Evolutionary conservation across 2,888 invertebrate species (phyloP), one percentile per base, ranked within the genome.

Genomic region (Nomada fucata): DNA sequence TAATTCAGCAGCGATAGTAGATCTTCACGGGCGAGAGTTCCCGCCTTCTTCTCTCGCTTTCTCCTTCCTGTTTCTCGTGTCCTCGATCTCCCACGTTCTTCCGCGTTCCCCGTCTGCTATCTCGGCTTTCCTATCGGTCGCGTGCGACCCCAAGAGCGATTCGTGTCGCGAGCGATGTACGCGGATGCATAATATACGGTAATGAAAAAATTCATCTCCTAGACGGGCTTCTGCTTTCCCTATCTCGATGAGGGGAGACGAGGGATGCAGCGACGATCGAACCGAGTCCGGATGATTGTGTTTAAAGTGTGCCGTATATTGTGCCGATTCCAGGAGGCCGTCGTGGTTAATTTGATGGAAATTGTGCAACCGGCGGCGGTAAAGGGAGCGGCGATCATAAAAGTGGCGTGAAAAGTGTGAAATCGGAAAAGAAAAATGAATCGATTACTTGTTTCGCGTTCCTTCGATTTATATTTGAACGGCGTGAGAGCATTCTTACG

Each of bases 1-100:
- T 91, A 91, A 91, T 91, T 90, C 91, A 91, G 80, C 84, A 88
- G 89, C 89, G 79, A 89, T 86, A 87, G 80, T 76, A 78, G 69
- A 81, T 73, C 82, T 75, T 71, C 76, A 23, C 65, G 23, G 47
- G 23, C n/a, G 44, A 60, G 73, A 76, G 60, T 57, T 65, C 65
- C 79, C 64, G 59, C 79, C 71, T 61, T 47, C 29, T 61, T 44
- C 36, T 63, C 61, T 71, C 82, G 57, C 57, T 59, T 52, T 65
- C 55, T 23, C 20, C 9, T 18, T n/a, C 13, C n/a, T 10, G 9
- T 20, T 26, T 20, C 15, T 29, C 70, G n/a, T 75, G 75, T 77
- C 70, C 59, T 60, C 64, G 64, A 70, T 71, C 67, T 75, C 73
- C 52, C 50, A 3, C 63, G 23, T 23, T 26, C 80, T 57, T 64